Evolutionary conservation across 2,113 vertebrate genomes (phyloP), one percentile per base, ranked within the genome.

Genomic region (Rhineura floridana): DNA sequence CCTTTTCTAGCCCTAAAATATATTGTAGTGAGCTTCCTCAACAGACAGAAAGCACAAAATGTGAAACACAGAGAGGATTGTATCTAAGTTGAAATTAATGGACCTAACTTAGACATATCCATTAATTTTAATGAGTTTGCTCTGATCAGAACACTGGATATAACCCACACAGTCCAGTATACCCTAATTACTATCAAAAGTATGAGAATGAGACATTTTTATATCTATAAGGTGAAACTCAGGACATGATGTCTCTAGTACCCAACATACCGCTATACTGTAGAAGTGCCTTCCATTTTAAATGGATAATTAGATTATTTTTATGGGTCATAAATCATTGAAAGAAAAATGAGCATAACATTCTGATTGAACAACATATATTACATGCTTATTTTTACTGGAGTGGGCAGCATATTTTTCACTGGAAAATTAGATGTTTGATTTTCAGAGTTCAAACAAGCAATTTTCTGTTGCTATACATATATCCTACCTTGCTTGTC

Each of bases 281-380:
- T 42, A 73, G n/a, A 11, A 30, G n/a, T 63, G 19, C 39, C 28
- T n/a, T n/a, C 36, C 4, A 65, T 76, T 85, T 76, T 85, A 91
- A 91, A 81, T 80, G 6, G 81, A 52, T 89, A 88, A 72, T 30
- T 39, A 44, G 80, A 52, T 79, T 36, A 81, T 15, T 72, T n/a
- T 63, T 91, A 52, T 86, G 89, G 88, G 90, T 76, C 59, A 86
- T 90, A 76, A 90, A 82, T 42, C 46, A 33, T 85, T 55, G 52
- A 15, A 88, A 77, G 81, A 65, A 87, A 69, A 83, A 44, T 33
- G 91, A 85, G 81, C 81, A 52, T n/a, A 90, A 36, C 48, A 76
- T 23, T 48, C 82, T 85, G 67, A 82, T 84, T 59, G 12, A 36
- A 39, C 62, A 67, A 46, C 83, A 88, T n/a, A 63, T 36, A 62